A percentile compares a stretch with the other conserved stretches of the same genome.
phyloP scores from a whole-genome alignment of 2,797 vertebrate species.

The Danio jaintianensis region DNA sequence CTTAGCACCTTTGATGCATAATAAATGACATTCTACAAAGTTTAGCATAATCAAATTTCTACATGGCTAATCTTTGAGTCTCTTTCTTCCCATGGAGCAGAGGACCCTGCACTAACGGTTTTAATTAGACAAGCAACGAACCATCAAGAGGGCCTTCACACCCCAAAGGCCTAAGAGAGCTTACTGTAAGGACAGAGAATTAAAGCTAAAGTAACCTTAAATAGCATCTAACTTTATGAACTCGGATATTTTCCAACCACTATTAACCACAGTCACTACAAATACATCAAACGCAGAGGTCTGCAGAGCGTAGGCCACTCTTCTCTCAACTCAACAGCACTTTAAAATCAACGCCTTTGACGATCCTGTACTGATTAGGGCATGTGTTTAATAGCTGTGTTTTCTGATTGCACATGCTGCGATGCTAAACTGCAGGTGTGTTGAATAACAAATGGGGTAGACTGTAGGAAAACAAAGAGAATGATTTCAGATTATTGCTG shows the following conservation, averaged over 20 bases:
- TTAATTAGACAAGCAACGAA: conserved; percentile 47
- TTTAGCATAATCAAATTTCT: conserved; percentile 5
- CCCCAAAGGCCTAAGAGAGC: conserved; percentile 31
- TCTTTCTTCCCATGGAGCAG: conserved; percentile 18
- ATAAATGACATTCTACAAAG: conserved; percentile 1
- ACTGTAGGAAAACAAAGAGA: conserved; percentile 26
- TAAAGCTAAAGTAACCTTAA: conserved; percentile 50
- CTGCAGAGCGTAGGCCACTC: background rate
- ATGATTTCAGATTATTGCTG: background rate
- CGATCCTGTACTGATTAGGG: conserved; percentile 16
- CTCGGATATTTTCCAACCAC: conserved; percentile 37
- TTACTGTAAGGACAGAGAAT: conserved; percentile 44
- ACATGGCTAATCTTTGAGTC: conserved; percentile 11
- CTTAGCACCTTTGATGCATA: background rate
- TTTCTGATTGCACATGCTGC: conserved; percentile 5
- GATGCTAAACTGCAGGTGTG: conserved; percentile 13
- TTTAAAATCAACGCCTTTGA: conserved; percentile 9
- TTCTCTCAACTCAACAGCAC: background rate
- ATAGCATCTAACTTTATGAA: conserved; percentile 47
- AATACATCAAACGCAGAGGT: conserved; percentile 15
- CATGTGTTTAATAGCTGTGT: conserved; percentile 21
- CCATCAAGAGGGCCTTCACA: conserved; percentile 26
- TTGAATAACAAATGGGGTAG: conserved; percentile 1
- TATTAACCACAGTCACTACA: conserved; percentile 41
- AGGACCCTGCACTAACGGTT: conserved; percentile 32